phyloP scores from a whole-genome alignment of 2,888 invertebrate species.

The Polia nebulosa region DNA sequence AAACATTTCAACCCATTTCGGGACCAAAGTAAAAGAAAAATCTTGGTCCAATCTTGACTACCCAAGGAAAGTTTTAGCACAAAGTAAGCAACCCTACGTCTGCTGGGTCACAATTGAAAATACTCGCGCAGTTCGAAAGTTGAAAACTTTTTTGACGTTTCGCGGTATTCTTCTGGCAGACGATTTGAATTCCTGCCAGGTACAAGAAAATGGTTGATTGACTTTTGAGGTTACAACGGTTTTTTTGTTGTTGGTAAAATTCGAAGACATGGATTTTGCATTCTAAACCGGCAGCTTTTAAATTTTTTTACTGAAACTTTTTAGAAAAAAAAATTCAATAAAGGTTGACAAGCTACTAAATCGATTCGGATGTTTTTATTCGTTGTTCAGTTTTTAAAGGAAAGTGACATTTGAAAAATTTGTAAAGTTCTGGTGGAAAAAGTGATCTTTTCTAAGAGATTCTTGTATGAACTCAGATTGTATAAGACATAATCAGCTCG shows the following conservation, averaged over 20 bases:
- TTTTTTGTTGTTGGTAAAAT: not conserved
- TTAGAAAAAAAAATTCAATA: no score
- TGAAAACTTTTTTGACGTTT: constrained; percentile 39
- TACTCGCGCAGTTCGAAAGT: constrained; percentile 48
- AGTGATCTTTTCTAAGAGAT: no score
- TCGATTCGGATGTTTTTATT: no score
- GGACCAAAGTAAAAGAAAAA: constrained; percentile 15
- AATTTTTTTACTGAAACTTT: no score
- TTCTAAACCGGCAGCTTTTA: no score
- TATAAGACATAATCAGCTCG: no score
- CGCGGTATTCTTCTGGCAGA: constrained; percentile 16
- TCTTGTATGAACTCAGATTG: no score
- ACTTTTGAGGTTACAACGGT: constrained; percentile 25
- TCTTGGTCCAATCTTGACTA: constrained; percentile 38
- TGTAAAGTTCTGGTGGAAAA: no score
- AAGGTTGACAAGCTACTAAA: no score
- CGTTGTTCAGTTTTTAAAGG: no score
- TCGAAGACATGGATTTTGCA: not conserved
- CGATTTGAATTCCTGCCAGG: constrained; percentile 52
- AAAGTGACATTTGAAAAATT: no score
- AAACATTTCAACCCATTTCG: not conserved
- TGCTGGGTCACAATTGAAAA: constrained; percentile 42
- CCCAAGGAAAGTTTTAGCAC: constrained; percentile 38
- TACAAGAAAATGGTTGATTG: constrained; percentile 18
- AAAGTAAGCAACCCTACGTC: constrained; percentile 22